These are phyloP conservation scores for Paralvinella palmiformis DNA, from an alignment of 1,140 invertebrate genomes.

Conservation along the genomic window DNA sequence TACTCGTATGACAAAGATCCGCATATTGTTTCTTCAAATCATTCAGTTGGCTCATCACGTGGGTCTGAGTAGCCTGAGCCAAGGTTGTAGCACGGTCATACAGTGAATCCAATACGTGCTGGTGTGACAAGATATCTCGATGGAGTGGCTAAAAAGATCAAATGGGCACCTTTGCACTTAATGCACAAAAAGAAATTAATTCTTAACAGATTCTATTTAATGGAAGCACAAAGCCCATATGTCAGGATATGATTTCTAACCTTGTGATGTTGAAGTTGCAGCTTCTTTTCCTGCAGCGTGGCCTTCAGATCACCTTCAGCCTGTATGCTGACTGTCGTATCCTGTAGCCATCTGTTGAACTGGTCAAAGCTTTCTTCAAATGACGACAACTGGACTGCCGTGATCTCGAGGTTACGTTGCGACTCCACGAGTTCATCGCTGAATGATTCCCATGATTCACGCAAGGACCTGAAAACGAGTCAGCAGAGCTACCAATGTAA, in stretches of 20 bases:
- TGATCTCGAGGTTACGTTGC: constrained; percentile 80
- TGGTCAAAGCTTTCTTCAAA: constrained; percentile 61
- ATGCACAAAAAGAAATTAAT: neutral
- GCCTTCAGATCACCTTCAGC: constrained; percentile 83
- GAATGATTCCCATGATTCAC: constrained; percentile 66
- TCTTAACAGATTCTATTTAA: too few relatives aligned
- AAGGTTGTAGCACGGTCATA: constrained; percentile 86
- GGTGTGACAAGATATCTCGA: constrained; percentile 90
- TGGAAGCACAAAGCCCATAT: too few relatives aligned
- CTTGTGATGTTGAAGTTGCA: constrained; percentile 88
- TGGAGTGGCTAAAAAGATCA: constrained; percentile 59
- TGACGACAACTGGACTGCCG: constrained; percentile 40
- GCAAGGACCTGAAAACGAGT: constrained; percentile 57
- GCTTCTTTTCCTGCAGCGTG: constrained; percentile 87
- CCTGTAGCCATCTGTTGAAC: constrained; percentile 83
- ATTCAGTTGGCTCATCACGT: constrained; percentile 65
- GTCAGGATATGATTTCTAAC: constrained; percentile 49
- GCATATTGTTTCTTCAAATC: constrained; percentile 85
- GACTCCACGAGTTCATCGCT: constrained; percentile 74
- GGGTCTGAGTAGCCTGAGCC: constrained; percentile 56
- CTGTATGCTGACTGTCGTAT: constrained; percentile 85
- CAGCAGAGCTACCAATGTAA: too few relatives aligned
- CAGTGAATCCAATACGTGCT: constrained; percentile 79
- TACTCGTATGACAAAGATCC: constrained; percentile 79
- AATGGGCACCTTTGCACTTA: neutral